Conservation (phyloP, 2,113 vertebrate genomes). For the Pomatorhinus ruficollis region DNA sequence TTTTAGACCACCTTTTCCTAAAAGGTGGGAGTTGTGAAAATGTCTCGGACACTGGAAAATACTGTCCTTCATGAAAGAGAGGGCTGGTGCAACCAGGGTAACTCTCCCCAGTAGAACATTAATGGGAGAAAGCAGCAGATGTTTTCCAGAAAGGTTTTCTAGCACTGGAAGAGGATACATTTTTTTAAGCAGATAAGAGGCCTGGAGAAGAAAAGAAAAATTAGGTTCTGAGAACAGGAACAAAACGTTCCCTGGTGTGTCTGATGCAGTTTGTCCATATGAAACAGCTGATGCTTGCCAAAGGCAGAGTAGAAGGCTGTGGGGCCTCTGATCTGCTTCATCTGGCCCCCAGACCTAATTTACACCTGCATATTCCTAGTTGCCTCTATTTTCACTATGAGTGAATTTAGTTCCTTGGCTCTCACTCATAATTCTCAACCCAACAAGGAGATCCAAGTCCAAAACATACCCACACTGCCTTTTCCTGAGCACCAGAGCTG, state of each 20-base stretch:
- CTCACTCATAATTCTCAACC: not conserved
- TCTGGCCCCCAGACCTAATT: not conserved
- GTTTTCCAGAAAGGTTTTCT: not conserved
- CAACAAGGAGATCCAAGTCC: not conserved
- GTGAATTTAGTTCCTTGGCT: not conserved
- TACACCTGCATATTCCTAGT: not conserved
- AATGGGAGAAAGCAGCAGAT: not conserved
- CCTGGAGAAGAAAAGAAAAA: slow-evolving; percentile 1
- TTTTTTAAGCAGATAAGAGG: not conserved
- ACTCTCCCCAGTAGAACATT: not conserved
- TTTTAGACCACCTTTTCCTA: not conserved
- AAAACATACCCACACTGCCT: not conserved
- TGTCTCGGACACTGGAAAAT: not conserved
- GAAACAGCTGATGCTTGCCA: not conserved
- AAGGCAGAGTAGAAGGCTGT: not conserved
- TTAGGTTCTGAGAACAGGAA: not conserved
- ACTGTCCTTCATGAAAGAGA: not conserved
- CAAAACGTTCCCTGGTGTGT: not conserved
- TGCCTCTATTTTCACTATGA: not conserved
- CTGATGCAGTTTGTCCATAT: not conserved
- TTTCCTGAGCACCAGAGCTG: not conserved
- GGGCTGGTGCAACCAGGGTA: not conserved
- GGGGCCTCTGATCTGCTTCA: not conserved
- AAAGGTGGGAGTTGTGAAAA: not conserved
- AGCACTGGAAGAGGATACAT: not conserved